These are phyloP conservation scores for Aphelocoma californica DNA, from an alignment of 2,797 vertebrate genomes.

Conservation along the genomic window DNA sequence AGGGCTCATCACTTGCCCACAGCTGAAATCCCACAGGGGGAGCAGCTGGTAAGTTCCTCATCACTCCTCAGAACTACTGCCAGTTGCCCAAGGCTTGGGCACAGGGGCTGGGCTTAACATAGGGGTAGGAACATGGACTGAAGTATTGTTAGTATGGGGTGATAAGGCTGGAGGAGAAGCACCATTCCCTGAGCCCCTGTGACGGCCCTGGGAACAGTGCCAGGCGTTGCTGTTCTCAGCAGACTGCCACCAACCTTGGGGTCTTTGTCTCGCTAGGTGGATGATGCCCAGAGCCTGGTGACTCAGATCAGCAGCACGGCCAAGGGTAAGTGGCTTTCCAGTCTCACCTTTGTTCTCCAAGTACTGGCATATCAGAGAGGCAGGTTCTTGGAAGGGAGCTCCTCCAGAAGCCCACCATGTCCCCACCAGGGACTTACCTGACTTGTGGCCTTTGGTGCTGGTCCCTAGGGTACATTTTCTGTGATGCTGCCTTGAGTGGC, in stretches of 20 bases:
- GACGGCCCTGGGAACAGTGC: background rate
- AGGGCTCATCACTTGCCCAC: background rate
- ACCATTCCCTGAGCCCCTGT: background rate
- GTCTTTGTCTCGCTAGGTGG: background rate
- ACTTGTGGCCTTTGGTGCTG: background rate
- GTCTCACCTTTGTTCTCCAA: background rate
- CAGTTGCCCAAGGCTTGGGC: accelerated
- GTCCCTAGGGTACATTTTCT: background rate
- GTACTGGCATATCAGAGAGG: background rate
- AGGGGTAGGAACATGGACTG: background rate
- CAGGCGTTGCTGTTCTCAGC: background rate
- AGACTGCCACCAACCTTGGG: background rate
- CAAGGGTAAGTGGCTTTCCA: background rate
- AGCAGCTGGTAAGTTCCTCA: background rate
- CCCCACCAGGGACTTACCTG: background rate
- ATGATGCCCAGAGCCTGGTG: background rate
- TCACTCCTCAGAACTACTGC: accelerated
- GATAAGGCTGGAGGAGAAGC: background rate
- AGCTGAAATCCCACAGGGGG: accelerated
- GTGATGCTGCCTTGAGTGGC: background rate
- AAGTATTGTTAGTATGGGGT: accelerated
- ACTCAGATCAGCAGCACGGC: background rate
- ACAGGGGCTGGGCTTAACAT: accelerated
- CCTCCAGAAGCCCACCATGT: background rate
- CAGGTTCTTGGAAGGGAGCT: background rate